Conservation (phyloP, 2,113 vertebrate genomes). For the Dicentrarchus labrax region DNA sequence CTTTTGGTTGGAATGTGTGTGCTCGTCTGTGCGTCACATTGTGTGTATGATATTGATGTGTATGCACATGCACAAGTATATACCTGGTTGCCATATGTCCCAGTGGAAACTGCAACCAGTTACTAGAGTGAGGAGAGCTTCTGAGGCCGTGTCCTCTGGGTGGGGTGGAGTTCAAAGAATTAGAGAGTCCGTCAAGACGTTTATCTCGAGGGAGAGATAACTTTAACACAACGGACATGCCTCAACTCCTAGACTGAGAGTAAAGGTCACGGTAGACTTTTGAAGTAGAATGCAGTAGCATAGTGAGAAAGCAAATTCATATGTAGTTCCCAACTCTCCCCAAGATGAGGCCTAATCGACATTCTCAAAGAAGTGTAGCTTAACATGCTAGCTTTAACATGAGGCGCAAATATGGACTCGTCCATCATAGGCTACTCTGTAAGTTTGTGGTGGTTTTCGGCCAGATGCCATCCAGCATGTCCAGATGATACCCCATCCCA, state of each 20-base stretch:
- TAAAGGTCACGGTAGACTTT: conserved; percentile 56
- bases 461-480: conserved; percentile 40
- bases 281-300: conserved; percentile 36
- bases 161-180: conserved; percentile 53
- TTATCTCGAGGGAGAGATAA: conserved; percentile 63
- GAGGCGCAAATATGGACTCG: conserved; percentile 3
- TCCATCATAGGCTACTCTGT: conserved; percentile 2
- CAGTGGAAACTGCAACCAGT: conserved; percentile 34
- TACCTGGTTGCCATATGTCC: conserved; percentile 37
- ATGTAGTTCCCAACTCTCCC: conserved; percentile 11
- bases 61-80: neutral
- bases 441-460: conserved; percentile 25
- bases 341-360: conserved; percentile 5
- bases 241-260: conserved; percentile 49
- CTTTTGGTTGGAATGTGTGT: conserved; percentile 45
- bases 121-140: conserved; percentile 7
- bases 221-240: conserved; percentile 40
- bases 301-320: conserved; percentile 34
- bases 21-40: conserved; percentile 18
- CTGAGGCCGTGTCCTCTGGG: conserved; percentile 24
- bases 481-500: conserved; percentile 60
- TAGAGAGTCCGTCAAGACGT: conserved; percentile 36
- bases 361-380: conserved; percentile 26
- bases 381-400: conserved; percentile 29
- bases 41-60: neutral